Evolutionary conservation across 1,140 invertebrate species (phyloP), one percentile per base, ranked within the genome.

Genomic region (Papilio aristodemus): DNA sequence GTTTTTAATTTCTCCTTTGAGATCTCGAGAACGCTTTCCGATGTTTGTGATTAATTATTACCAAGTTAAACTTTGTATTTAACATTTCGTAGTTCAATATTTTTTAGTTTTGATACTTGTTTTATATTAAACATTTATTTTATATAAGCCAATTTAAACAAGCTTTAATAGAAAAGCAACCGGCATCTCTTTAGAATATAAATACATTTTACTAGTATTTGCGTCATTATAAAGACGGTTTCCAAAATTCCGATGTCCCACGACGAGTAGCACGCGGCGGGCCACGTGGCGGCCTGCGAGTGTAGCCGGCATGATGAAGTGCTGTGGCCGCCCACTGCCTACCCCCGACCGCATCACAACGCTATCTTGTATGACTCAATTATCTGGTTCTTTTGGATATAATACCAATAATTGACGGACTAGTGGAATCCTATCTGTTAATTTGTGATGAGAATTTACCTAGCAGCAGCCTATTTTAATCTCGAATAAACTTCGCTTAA

Each of bases 291-390:
- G 19, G 39, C 67, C 77, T 86, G 83, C 74, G 68, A 71, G 73
- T 83, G 83, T 80, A 81, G 73, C 59, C 69, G 69, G 68, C 76
- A 74, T 84, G 83, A 87, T 78, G 74, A 79, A 84, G 81, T 84
- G 77, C 76, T 82, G 83, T 84, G 80, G 80, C 76, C 82, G 73
- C 76, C 73, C 71, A 74, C 80, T 79, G 81, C 75, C 80, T 77
- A 71, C 60, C 71, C 60, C 70, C 66, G 41, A 62, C 50, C 67
- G 50, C 57, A 63, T 71, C 27, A 27, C 57, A n/a, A 54, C 46
- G 5, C 46, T 10, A 22, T 11, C 4, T 5, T 13, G 4, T 19
- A 54, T 11, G 17, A 22, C 19, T 32, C 27, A 32, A 3, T 32
- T 6, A 3, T 32, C 27, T 6, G 6, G 2, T 32, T 2, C 27